Evolutionary conservation across 2,888 invertebrate genomes (phyloP).

Genomic region (Boloria selene): DNA sequence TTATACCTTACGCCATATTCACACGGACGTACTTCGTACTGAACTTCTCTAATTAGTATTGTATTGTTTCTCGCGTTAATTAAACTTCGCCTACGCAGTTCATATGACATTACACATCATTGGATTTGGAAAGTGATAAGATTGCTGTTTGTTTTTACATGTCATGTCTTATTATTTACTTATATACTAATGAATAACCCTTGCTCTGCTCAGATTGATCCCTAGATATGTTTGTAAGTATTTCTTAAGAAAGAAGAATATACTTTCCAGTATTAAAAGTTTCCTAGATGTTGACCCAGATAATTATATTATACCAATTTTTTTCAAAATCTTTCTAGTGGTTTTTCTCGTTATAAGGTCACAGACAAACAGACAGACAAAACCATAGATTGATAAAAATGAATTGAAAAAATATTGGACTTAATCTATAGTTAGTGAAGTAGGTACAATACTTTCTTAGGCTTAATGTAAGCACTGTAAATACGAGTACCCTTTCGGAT

Average conservation of each 20-base stretch:
- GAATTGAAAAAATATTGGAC: too few species aligned
- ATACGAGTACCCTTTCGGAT: too few species aligned
- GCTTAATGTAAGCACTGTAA: too few species aligned
- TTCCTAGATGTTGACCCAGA: neutral
- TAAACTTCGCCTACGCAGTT: slow-evolving; percentile 47
- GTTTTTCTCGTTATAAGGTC: neutral
- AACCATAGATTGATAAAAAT: too few species aligned
- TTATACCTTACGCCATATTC: slow-evolving; percentile 25
- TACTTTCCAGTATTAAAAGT: neutral
- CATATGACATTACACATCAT: slow-evolving; percentile 21
- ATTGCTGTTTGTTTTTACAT: slow-evolving; percentile 5
- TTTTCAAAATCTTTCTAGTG: neutral
- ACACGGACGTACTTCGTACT: slow-evolving; percentile 56
- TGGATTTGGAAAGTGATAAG: slow-evolving; percentile 17
- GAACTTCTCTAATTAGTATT: slow-evolving; percentile 72
- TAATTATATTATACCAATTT: neutral
- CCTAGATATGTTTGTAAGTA: too few species aligned
- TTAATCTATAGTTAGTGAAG: too few species aligned
- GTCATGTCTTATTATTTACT: neutral
- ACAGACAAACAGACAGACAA: too few species aligned
- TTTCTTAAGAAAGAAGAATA: too few species aligned
- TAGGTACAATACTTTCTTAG: too few species aligned
- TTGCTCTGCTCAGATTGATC: too few species aligned
- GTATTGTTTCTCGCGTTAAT: slow-evolving; percentile 70
- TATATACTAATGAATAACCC: too few species aligned